Conservation (phyloP, 2,797 vertebrate genomes). For the Zenarchopterus dispar region DNA sequence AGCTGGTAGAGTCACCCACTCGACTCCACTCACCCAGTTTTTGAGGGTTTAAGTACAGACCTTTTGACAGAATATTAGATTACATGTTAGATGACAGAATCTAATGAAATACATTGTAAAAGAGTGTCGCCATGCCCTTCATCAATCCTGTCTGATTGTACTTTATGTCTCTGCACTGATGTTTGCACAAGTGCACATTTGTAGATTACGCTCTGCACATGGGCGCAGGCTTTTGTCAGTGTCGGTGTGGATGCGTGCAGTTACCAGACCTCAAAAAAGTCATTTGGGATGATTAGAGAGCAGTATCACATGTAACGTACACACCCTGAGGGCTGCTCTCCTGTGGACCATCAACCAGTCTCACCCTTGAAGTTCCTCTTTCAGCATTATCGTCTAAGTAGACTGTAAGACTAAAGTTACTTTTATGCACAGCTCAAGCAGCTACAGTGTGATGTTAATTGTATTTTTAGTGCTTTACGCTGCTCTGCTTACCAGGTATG, state of each 20-base stretch:
- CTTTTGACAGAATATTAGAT: too few relatives aligned
- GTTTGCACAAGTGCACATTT: constrained; percentile 27
- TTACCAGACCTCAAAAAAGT: constrained; percentile 59
- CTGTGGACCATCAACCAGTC: constrained; percentile 70
- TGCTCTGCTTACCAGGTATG: too few relatives aligned
- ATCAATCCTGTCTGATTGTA: constrained; percentile 5
- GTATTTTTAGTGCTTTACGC: constrained; percentile 12
- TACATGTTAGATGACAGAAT: too few relatives aligned
- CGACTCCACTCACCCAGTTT: too few relatives aligned
- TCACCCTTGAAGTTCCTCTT: constrained; percentile 54
- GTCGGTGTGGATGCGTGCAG: constrained; percentile 18
- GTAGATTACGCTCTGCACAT: constrained; percentile 43
- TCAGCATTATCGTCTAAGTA: constrained; percentile 19
- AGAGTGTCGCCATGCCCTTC: constrained; percentile 45
- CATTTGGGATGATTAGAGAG: constrained; percentile 68
- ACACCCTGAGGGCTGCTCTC: constrained; percentile 57
- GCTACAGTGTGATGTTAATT: not conserved
- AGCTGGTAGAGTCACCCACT: too few relatives aligned
- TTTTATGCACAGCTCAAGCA: constrained; percentile 8
- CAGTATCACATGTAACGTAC: constrained; percentile 58
- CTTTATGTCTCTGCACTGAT: constrained; percentile 18
- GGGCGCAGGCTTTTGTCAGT: constrained; percentile 48
- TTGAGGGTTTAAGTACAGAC: too few relatives aligned
- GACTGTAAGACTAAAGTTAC: constrained; percentile 47
- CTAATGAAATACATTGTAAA: not conserved